These are phyloP conservation scores for Rhabdomys dilectus DNA, from an alignment of 2,113 vertebrate species.

Conservation along the genomic window DNA sequence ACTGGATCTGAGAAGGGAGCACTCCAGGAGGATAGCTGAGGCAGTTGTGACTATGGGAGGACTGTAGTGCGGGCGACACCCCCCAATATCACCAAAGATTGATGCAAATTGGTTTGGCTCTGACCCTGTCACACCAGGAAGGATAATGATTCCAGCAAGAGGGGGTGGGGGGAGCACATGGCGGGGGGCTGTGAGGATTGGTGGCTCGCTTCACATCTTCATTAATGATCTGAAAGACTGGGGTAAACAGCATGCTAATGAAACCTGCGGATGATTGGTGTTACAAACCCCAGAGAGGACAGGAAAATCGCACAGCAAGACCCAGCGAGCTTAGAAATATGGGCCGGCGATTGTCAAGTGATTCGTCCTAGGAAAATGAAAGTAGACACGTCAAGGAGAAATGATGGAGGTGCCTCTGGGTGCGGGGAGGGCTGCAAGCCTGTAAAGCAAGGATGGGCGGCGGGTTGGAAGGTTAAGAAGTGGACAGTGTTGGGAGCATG, in stretches of 20 bases:
- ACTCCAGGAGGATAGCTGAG: background rate
- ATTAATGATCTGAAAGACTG: conserved; percentile 81
- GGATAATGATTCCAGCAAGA: conserved; percentile 78
- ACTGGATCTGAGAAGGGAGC: background rate
- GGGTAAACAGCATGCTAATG: conserved; percentile 84
- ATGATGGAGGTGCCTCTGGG: conserved; percentile 66
- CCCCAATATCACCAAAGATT: conserved; percentile 74
- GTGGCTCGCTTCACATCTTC: conserved; percentile 74
- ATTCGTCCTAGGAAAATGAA: conserved; percentile 79
- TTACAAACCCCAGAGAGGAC: conserved; percentile 74
- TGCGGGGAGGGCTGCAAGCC: background rate
- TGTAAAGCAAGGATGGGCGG: conserved; percentile 11
- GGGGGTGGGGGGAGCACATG: background rate
- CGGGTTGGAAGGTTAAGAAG: background rate
- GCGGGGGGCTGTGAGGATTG: conserved; percentile 22
- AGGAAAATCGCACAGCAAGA: conserved; percentile 59
- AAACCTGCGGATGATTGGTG: conserved; percentile 81
- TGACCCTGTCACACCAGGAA: conserved; percentile 82
- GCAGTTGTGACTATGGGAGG: background rate
- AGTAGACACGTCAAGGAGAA: conserved; percentile 53
- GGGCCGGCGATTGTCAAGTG: conserved; percentile 80
- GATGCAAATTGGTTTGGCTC: conserved; percentile 83
- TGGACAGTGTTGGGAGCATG: background rate
- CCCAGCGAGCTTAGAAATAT: conserved; percentile 77
- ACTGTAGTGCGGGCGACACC: conserved; percentile 16